Base-by-base conservation (phyloP, 2,888 invertebrate genomes). In the Lissonota sp. region DNA sequence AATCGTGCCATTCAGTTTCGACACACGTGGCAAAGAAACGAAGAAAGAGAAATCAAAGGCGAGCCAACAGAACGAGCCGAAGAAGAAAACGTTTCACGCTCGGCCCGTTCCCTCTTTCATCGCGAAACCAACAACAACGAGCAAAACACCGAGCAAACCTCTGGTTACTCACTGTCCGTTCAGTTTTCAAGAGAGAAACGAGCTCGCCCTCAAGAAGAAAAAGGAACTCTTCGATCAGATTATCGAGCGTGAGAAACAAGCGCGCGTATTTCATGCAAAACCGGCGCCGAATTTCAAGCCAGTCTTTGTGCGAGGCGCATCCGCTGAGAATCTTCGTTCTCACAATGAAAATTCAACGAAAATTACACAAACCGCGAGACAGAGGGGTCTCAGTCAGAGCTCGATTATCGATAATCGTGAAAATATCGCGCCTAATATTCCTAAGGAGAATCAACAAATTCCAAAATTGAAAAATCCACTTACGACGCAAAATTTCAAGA, bases 181-280 rank as follows among this genome's bases (percentile, higher is more conserved):
- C 16, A 96, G 95, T 83, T 97, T 97, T 92, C 96, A 96, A 78
- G 93, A 94, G 72, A 91, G 95, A 10, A 94, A 96, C 89, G 94
- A 94, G 87, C 92, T 94, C 74, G 86, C 94, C 39, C 92, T 93
- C 67, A 93, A 93, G 55, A 94, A 94, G 73, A 95, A 94, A 83
- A 95, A 96, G 82, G 94, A 95, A 85, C 93, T 93, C 84, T 94
- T 96, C 6, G 94, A 94, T 83, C 93, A 94, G 82, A 92, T 94
- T 77, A 88, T 95, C 16, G 95, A 95, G 82, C 94, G 95, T 79
- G 93, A 94, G 80, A 95, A 94, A 85, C 94, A 95, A 89, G 93
- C 94, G 0, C 92, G 94, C 0, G 94, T 94, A 84, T 97, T 97
- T 87, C 96, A 95, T 90, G 97, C 97, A 0, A 95, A 95, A 66